These are phyloP conservation scores for Heterodera carotae DNA, from an alignment of 1,140 invertebrate genomes.

Conservation along the genomic window DNA sequence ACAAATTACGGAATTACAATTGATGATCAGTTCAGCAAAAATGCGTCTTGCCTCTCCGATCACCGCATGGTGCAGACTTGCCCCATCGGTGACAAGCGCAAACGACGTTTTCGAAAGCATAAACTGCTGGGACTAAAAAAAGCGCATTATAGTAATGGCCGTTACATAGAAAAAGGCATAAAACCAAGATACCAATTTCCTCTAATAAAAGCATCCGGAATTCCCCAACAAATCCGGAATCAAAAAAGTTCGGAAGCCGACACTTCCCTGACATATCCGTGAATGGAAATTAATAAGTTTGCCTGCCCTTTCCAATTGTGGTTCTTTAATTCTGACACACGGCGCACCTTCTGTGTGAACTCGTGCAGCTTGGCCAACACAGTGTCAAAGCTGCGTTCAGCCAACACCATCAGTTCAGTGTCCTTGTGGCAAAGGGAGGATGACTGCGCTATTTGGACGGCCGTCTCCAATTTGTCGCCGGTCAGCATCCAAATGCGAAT, in stretches of 20 bases:
- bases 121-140: constrained; percentile 33
- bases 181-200: no score
- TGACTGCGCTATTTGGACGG: constrained; percentile 96
- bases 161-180: no score
- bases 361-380: constrained; percentile 81
- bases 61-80: constrained; percentile 92
- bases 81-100: constrained; percentile 80
- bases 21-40: constrained; percentile 87
- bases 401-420: constrained; percentile 86
- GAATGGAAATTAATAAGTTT: constrained; percentile 70
- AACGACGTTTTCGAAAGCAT: constrained; percentile 44
- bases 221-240: no score
- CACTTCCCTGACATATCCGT: no score
- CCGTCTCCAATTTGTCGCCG: constrained; percentile 98
- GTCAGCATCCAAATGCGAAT: constrained; percentile 96
- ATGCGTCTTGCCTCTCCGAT: constrained; percentile 85
- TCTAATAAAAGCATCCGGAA: no score
- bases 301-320: no score
- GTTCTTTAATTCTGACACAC: no score
- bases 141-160: no score
- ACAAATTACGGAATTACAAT: constrained; percentile 94
- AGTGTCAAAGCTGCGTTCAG: constrained; percentile 89
- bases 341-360: constrained; percentile 69
- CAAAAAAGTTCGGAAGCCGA: no score
- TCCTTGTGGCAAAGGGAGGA: constrained; percentile 81